These are phyloP conservation scores for Netta rufina DNA, from an alignment of 2,797 vertebrate genomes.

Conservation along the genomic window DNA sequence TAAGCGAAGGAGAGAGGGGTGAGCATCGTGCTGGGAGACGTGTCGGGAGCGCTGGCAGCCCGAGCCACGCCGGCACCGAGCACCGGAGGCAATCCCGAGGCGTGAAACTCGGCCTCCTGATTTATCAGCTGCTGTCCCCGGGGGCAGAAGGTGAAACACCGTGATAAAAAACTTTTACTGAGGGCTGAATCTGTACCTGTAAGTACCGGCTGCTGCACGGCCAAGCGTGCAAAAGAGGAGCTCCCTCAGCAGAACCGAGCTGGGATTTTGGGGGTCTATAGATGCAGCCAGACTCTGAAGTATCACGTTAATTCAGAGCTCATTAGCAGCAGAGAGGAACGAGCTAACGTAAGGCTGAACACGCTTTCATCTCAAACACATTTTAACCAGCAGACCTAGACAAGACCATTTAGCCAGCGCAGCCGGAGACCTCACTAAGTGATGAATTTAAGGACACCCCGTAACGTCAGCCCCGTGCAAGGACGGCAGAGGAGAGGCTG, in stretches of 20 bases:
- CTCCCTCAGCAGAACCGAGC: conserved; percentile 7
- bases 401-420: not conserved
- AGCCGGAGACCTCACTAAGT: not conserved
- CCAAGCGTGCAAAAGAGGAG: not conserved
- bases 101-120: not conserved
- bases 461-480: not conserved
- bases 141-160: conserved; percentile 42
- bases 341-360: not conserved
- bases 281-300: not conserved
- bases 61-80: not conserved
- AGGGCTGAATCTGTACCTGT: not conserved
- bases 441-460: not conserved
- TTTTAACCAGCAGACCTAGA: not conserved
- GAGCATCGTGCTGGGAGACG: not conserved
- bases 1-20: rapidly evolving
- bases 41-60: not conserved
- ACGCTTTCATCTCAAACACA: not conserved
- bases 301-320: conserved; percentile 20
- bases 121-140: conserved; percentile 36
- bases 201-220: not conserved
- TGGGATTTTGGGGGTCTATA: not conserved
- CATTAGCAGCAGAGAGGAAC: conserved; percentile 10
- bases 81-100: not conserved
- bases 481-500: not conserved
- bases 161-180: conserved; percentile 22